Conservation (phyloP, 2,888 invertebrate species). For the Eupithecia dodoneata region DNA sequence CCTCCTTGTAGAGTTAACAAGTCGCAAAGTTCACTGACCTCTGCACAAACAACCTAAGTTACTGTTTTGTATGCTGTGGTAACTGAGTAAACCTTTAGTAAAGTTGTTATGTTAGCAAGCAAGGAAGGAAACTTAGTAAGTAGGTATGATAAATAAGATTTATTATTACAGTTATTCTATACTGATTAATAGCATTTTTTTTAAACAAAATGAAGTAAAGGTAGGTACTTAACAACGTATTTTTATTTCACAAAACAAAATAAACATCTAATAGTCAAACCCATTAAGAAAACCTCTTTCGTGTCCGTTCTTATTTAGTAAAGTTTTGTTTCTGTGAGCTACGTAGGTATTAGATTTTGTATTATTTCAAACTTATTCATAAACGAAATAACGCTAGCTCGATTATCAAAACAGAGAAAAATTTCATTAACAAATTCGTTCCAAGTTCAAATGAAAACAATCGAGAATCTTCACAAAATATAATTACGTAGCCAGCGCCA, state of each 20-base stretch:
- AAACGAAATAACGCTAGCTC: not conserved
- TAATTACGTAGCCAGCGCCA: constrained; percentile 54
- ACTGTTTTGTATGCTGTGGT: constrained; percentile 21
- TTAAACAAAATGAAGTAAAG: not conserved
- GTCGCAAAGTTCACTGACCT: constrained; percentile 43
- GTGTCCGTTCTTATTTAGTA: not conserved
- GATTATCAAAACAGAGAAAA: not conserved
- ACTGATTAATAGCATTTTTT: not conserved
- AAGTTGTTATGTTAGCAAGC: constrained; percentile 3
- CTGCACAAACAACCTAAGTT: constrained; percentile 35
- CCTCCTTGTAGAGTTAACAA: constrained; percentile 35
- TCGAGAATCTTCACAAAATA: constrained; percentile 41
- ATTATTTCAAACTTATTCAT: no score
- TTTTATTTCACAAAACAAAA: not conserved
- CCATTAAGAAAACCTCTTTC: not conserved
- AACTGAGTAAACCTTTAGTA: constrained; percentile 17
- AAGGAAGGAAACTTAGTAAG: not conserved
- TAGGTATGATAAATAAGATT: not conserved
- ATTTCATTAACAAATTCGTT: constrained; percentile 4
- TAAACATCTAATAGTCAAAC: no score
- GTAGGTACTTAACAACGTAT: not conserved
- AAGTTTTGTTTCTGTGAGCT: no score
- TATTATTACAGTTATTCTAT: not conserved
- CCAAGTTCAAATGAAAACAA: constrained; percentile 26
- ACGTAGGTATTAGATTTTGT: no score